Conservation (phyloP, 2,888 invertebrate genomes). For the Hypomecis atomaria region DNA sequence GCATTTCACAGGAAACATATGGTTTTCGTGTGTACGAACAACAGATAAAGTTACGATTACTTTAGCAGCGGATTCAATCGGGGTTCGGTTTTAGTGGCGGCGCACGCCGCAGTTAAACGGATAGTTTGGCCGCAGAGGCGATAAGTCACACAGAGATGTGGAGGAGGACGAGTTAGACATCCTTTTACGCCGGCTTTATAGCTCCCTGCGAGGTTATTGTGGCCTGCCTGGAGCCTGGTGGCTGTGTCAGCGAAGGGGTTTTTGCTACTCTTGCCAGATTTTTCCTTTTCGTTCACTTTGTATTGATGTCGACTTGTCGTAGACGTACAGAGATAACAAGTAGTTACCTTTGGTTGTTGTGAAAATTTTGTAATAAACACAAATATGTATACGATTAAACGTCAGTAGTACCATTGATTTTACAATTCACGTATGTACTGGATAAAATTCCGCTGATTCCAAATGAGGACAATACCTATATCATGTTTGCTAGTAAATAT, state of each 20-base stretch:
- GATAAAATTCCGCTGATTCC: no score
- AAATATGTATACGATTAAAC: no score
- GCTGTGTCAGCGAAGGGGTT: neutral
- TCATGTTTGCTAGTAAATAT: no score
- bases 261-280: neutral
- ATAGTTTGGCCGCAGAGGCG: slow-evolving; percentile 57
- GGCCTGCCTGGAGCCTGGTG: neutral
- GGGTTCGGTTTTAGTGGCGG: slow-evolving; percentile 52
- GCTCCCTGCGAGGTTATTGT: slow-evolving; percentile 15
- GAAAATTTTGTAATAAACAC: no score
- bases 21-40: slow-evolving; percentile 20
- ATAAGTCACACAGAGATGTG: slow-evolving; percentile 66
- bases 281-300: no score
- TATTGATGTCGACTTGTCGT: no score
- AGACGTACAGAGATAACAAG: no score
- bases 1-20: slow-evolving; percentile 16
- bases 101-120: slow-evolving; percentile 59
- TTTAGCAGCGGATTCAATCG: slow-evolving; percentile 43
- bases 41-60: slow-evolving; percentile 40
- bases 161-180: slow-evolving; percentile 9
- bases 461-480: no score
- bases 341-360: no score
- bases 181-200: slow-evolving; percentile 17
- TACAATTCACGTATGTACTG: no score
- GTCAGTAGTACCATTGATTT: no score